These are phyloP conservation scores for Ctenopoma multispine DNA, from an alignment of 2,797 vertebrate species.

Conservation along the genomic window DNA sequence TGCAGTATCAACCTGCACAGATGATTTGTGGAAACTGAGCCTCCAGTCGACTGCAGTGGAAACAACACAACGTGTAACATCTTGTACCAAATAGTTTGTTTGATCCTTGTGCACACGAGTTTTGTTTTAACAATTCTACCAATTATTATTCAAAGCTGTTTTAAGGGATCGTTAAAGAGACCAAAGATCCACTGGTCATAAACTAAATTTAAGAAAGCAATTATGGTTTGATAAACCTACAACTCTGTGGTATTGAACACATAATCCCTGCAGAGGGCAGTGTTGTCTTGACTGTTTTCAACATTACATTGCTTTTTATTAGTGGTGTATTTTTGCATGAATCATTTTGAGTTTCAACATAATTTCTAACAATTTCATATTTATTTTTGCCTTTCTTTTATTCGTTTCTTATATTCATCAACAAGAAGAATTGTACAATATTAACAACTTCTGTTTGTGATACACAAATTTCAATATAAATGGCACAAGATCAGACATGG, in stretches of 20 bases:
- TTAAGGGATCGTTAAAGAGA: neutral
- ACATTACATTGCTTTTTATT: neutral
- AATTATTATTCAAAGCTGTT: too few species aligned
- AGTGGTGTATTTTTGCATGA: neutral
- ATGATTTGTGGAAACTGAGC: too few species aligned
- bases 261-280: constrained; percentile 52
- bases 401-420: neutral
- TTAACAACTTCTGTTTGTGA: constrained; percentile 6
- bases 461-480: constrained; percentile 10
- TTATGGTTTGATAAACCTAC: neutral
- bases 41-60: too few species aligned
- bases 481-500: constrained; percentile 33
- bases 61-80: too few species aligned
- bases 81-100: too few species aligned
- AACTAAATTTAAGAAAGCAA: neutral
- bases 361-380: neutral
- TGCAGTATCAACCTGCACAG: too few species aligned
- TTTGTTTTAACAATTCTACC: too few species aligned
- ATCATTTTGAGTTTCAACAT: neutral
- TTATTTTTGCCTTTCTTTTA: neutral
- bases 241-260: neutral
- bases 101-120: too few species aligned
- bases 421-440: constrained; percentile 10
- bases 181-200: neutral
- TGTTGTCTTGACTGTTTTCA: constrained; percentile 29